Evolutionary conservation across 1,140 invertebrate species (phyloP).

Genomic region (Kradibia gibbosae): DNA sequence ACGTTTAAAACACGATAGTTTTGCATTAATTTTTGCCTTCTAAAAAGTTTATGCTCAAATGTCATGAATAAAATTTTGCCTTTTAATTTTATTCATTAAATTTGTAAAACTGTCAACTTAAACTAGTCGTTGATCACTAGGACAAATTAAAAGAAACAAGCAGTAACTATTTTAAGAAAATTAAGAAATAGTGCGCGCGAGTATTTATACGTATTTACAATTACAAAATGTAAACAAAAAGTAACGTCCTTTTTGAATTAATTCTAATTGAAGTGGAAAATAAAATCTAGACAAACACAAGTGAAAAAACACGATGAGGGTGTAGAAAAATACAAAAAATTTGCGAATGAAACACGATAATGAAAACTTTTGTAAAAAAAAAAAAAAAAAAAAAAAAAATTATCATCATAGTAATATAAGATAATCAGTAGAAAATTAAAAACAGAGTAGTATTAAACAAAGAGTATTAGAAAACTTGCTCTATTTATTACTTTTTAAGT

Average conservation of each 20-base stretch:
- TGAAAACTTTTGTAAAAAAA: conserved; percentile 36
- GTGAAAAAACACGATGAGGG: background rate
- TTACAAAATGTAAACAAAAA: no score
- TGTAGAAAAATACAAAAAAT: background rate
- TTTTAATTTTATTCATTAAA: no score
- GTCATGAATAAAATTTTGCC: no score
- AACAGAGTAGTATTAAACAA: conserved; percentile 19
- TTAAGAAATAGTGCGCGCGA: no score
- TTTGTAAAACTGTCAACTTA: no score
- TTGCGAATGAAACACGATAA: background rate
- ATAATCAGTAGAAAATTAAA: background rate
- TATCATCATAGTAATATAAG: background rate
- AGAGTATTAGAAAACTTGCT: background rate
- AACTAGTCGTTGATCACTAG: no score
- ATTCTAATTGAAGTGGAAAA: conserved; percentile 36
- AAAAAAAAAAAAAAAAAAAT: conserved; percentile 42
- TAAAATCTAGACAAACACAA: background rate
- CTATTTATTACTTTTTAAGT: conserved; percentile 3
- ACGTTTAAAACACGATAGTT: no score
- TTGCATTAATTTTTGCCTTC: no score
- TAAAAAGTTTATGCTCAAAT: no score
- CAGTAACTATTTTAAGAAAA: no score
- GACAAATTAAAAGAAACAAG: no score
- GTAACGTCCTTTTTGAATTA: conserved; percentile 23
- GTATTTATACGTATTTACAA: no score